phyloP scores from a whole-genome alignment of 2,797 vertebrate species.

The Bucorvus abyssinicus region DNA sequence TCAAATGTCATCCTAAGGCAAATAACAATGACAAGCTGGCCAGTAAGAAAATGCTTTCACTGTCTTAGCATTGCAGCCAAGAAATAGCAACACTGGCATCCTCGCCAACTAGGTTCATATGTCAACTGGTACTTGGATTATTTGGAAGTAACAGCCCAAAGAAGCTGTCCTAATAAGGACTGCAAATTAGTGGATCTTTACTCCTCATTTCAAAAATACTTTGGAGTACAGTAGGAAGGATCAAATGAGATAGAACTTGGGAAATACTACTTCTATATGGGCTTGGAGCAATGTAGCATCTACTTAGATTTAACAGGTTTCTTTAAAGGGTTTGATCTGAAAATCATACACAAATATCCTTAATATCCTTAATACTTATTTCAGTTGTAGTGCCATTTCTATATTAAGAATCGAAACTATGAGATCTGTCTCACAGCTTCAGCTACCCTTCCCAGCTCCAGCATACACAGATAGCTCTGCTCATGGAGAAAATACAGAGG shows the following conservation, averaged over 20 bases:
- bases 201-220: conserved; percentile 34
- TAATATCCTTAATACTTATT: neutral
- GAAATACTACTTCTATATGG: neutral
- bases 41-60: conserved; percentile 32
- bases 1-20: conserved; percentile 31
- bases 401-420: neutral
- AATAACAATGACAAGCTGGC: conserved; percentile 41
- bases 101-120: conserved; percentile 48
- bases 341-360: neutral
- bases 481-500: neutral
- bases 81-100: conserved; percentile 34
- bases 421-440: neutral
- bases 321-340: neutral
- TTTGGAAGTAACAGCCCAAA: conserved; percentile 29
- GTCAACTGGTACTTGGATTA: conserved; percentile 18
- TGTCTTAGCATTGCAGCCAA: conserved; percentile 14
- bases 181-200: conserved; percentile 39
- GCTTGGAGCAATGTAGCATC: neutral
- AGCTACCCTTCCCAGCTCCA: neutral
- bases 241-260: conserved; percentile 25
- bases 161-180: conserved; percentile 19
- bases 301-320: neutral
- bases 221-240: conserved; percentile 14
- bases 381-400: neutral
- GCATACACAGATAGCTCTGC: neutral